A percentile compares a stretch with the other conserved stretches of the same genome.
Conservation (phyloP, 2,888 invertebrate species). For the Oligia latruncula region DNA sequence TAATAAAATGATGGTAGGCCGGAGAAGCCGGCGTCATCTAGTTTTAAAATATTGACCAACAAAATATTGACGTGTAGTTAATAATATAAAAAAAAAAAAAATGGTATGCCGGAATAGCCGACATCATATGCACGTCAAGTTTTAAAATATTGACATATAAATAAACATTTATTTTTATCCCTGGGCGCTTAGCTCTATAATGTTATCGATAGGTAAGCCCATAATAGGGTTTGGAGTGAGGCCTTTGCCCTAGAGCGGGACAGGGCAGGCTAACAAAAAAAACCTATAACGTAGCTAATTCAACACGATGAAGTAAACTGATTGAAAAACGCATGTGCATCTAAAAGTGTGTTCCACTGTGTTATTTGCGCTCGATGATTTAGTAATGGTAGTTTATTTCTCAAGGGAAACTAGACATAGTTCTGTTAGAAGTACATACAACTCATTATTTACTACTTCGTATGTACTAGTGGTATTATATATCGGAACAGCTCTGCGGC, state of each 20-base stretch:
- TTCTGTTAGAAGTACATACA: neutral
- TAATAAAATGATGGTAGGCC: neutral
- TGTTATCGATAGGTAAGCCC: neutral
- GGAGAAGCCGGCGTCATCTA: too few species aligned
- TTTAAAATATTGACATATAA: too few species aligned
- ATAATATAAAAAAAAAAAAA: too few species aligned
- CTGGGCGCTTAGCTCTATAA: neutral
- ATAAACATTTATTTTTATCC: neutral
- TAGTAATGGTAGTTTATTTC: constrained; percentile 4
- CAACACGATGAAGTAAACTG: constrained; percentile 5
- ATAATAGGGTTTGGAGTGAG: neutral
- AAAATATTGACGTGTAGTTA: too few species aligned
- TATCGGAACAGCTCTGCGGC: constrained; percentile 1
- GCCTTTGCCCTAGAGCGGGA: too few species aligned
- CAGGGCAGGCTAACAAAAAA: neutral
- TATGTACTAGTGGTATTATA: neutral
- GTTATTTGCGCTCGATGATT: neutral
- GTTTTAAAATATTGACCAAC: too few species aligned
- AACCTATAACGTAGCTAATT: neutral
- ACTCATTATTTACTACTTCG: constrained; percentile 18
- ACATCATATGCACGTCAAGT: neutral
- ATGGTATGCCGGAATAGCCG: neutral
- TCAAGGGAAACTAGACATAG: constrained; percentile 7
- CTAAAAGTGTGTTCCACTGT: neutral
- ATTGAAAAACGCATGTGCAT: neutral